These are phyloP conservation scores for Carabus problematicus DNA, from an alignment of 2,888 invertebrate species.

Conservation along the genomic window DNA sequence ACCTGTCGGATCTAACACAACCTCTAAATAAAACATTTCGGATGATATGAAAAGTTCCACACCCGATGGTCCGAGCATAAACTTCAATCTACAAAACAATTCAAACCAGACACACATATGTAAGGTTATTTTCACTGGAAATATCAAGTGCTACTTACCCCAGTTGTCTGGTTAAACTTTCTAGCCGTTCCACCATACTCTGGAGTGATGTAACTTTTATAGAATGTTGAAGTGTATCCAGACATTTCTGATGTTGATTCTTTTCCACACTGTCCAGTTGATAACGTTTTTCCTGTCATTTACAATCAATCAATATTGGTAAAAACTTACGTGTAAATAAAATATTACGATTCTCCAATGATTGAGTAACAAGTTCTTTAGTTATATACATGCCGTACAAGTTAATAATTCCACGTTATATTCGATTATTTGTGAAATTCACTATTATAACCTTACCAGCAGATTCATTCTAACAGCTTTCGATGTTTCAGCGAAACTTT, in stretches of 20 bases:
- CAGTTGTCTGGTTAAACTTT: constrained; percentile 88
- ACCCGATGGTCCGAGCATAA: constrained; percentile 82
- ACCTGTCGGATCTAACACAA: constrained; percentile 83
- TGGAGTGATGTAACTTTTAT: constrained; percentile 92
- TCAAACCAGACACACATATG: not conserved
- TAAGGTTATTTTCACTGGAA: too few species aligned
- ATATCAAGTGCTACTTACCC: constrained; percentile 68
- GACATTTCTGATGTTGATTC: constrained; percentile 84
- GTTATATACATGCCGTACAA: too few species aligned
- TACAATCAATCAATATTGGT: too few species aligned
- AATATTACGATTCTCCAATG: too few species aligned
- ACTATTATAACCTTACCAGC: constrained; percentile 64
- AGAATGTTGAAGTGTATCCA: constrained; percentile 91
- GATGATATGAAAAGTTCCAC: constrained; percentile 90
- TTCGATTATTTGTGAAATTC: too few species aligned
- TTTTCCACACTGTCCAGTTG: constrained; percentile 86
- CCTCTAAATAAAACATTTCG: constrained; percentile 96
- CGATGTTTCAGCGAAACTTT: constrained; percentile 84
- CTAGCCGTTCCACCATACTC: constrained; percentile 89
- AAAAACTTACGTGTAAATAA: too few species aligned
- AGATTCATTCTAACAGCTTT: constrained; percentile 88
- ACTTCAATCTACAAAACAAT: constrained; percentile 80
- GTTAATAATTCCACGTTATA: too few species aligned
- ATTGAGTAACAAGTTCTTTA: too few species aligned
- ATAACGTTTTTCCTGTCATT: constrained; percentile 83